Conservation (phyloP, 1,140 invertebrate genomes). For the Portunus trituberculatus region DNA sequence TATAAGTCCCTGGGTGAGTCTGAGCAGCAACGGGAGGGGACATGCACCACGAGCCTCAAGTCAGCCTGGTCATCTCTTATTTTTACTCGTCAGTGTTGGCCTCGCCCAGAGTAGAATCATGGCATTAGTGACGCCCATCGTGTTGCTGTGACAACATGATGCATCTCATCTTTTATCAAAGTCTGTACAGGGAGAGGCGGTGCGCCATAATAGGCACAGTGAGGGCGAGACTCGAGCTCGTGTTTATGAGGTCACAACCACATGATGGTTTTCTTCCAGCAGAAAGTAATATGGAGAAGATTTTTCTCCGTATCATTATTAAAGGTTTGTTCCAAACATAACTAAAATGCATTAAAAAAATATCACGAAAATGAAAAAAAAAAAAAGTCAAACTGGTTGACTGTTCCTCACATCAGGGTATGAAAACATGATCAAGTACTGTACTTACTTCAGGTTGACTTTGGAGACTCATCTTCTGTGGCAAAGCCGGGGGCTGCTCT, state of each 20-base stretch:
- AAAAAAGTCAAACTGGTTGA: neutral
- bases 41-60: too few relatives aligned
- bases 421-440: constrained; percentile 23
- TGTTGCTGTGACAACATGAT: too few relatives aligned
- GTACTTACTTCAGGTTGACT: constrained; percentile 61
- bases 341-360: neutral
- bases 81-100: too few relatives aligned
- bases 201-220: too few relatives aligned
- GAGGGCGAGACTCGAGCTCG: neutral
- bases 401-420: neutral
- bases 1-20: too few relatives aligned
- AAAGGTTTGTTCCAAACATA: neutral
- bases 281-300: neutral
- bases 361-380: neutral
- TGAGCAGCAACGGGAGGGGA: too few relatives aligned
- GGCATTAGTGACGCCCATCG: too few relatives aligned
- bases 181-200: too few relatives aligned
- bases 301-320: neutral
- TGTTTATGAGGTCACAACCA: neutral
- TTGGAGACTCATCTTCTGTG: constrained; percentile 54
- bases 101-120: too few relatives aligned
- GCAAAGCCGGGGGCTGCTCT: constrained; percentile 63
- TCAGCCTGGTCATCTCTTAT: too few relatives aligned
- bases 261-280: neutral
- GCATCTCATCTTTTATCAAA: too few relatives aligned